Evolutionary conservation across 35 echinoderm and acorn worm species (phyloP).

Genomic region (Anneissia japonica): DNA sequence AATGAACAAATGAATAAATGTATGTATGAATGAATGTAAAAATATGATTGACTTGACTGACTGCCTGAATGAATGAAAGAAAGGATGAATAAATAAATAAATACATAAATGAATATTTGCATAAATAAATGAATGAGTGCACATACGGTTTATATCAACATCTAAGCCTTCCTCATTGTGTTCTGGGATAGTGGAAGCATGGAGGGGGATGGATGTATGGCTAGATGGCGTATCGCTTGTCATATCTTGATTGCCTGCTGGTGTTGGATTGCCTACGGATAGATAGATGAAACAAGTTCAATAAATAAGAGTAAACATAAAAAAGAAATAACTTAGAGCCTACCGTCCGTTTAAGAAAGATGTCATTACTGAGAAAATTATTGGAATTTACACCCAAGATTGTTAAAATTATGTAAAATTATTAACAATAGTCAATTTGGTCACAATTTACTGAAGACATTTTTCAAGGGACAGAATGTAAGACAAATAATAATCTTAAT

Average conservation of each 20-base stretch:
- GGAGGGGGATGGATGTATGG: conserved; percentile 60
- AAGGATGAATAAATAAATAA: not conserved
- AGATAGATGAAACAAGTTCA: too few relatives aligned
- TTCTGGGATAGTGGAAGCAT: conserved; percentile 71
- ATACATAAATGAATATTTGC: not conserved
- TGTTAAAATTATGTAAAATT: too few relatives aligned
- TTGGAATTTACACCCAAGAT: too few relatives aligned
- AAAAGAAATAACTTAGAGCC: too few relatives aligned
- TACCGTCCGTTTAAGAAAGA: too few relatives aligned
- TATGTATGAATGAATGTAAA: not conserved
- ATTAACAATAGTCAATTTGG: too few relatives aligned
- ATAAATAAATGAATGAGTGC: not conserved
- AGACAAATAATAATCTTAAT: too few relatives aligned
- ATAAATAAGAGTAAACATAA: too few relatives aligned
- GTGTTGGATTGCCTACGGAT: conserved; percentile 71
- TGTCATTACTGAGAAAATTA: too few relatives aligned
- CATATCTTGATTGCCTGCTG: not conserved
- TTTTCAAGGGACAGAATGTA: too few relatives aligned
- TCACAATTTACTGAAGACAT: too few relatives aligned
- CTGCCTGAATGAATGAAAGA: not conserved
- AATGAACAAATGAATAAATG: not conserved
- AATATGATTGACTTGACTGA: too few relatives aligned
- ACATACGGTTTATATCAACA: not conserved
- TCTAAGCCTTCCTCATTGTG: conserved; percentile 32
- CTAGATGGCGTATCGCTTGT: conserved; percentile 77